Base-by-base conservation (phyloP, 1,140 invertebrate genomes). In the Scylla paramamosain region DNA sequence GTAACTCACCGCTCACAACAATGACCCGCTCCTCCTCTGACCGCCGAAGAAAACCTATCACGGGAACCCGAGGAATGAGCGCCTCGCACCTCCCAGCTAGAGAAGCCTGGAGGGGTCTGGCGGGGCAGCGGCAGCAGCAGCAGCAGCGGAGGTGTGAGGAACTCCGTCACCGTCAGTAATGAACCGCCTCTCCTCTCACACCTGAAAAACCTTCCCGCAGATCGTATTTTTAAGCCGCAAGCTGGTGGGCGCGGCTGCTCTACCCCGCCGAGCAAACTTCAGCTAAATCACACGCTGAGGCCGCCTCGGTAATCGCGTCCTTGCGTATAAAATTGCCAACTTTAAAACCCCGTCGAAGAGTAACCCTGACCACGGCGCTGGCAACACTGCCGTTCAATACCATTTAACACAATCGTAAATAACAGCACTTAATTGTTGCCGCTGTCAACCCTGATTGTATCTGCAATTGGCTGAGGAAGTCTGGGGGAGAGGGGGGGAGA, bases 351-450 rank as follows among this genome's bases (percentile, higher is more conserved):
- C 67, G 67, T 77, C 67, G 20, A 77, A 77, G 67, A 20, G 67
- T 77, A 77, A 77, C 20, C 12, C 45, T 28, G 89, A 10, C 28
- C 28, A 8, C 12, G 45, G 92, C 48, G 92, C 48, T 93, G 92
- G 92, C 84, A 93, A 93, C 82, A 86, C 92, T 88, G 92, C 25
- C 92, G 46, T 88, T 93, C 92, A 93, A 88, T 93, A 93, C 92
- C 46, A 93, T 93, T 93, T 93, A 93, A 87, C 84, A 93, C 92
- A 93, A 59, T 88, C 84, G 92, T 93, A 93, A 93, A 93, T 88
- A 93, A 93, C 92, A 93, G 39, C 82, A 86, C 20, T 88, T 93
- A 93, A 93, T 93, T 93, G 92, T 93, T 93, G 92, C 92, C 82
- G 92, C 84, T 93, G 92, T 93, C 92, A 87, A 87, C 84, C 46